Evolutionary conservation across 2,113 vertebrate species (phyloP).

Genomic region (Pithys albifrons): DNA sequence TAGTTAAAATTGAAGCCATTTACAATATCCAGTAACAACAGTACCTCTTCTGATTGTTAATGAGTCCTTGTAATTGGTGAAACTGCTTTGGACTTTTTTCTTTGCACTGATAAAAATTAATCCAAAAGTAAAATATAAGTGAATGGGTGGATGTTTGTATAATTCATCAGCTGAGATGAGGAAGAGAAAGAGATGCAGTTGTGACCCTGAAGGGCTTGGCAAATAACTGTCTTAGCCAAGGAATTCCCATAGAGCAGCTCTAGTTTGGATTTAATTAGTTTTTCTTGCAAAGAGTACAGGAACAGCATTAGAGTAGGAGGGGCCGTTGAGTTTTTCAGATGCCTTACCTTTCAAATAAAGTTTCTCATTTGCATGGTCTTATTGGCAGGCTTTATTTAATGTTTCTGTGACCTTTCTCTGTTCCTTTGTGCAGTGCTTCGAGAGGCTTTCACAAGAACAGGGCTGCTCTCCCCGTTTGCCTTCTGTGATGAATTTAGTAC

Average conservation of each 20-base stretch:
- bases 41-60: not conserved
- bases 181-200: not conserved
- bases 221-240: not conserved
- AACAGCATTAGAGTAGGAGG: not conserved
- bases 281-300: not conserved
- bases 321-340: not conserved
- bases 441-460: conserved; percentile 88
- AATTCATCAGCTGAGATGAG: not conserved
- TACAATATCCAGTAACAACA: not conserved
- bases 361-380: not conserved
- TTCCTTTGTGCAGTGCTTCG: conserved; percentile 82
- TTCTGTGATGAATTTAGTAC: conserved; percentile 95
- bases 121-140: not conserved
- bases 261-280: not conserved
- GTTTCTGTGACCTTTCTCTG: not conserved
- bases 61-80: not conserved
- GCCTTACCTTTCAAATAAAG: not conserved
- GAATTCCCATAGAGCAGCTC: not conserved
- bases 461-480: conserved; percentile 89
- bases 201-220: not conserved
- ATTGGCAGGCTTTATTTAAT: not conserved
- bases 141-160: not conserved
- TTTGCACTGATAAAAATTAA: not conserved
- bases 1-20: not conserved
- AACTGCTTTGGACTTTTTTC: not conserved